Base-by-base conservation (phyloP, 1,140 invertebrate species). In the Latrodectus geometricus region DNA sequence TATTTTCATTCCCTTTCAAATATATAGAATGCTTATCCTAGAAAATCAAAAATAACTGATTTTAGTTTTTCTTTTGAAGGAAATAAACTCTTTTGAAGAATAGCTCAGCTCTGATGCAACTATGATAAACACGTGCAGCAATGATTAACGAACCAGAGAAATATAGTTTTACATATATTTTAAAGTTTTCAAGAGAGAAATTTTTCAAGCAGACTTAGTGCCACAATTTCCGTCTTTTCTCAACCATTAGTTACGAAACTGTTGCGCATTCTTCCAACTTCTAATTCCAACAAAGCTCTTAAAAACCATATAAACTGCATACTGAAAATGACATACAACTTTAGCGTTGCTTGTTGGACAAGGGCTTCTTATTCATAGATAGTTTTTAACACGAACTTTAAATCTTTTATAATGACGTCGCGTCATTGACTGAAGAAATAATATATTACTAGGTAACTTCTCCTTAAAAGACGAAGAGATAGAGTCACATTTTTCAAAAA, bases 361-460 rank as follows among this genome's bases (percentile, higher is more conserved):
- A 50, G 65, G 35, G n/a, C 65, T 69, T 79, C 48, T 79, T 79
- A 79, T 69, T 79, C 77, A 79, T 68, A 65, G 77, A 70, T 21
- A 23, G 66, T 69, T 79, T 79, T 69, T 79, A 65, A 65, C 77
- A 79, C 49, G 77, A 69, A 79, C 77, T 49, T 79, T 70, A 79
- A 79, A 79, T 79, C 77, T 79, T 79, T 79, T 79, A 79, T 79
- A 79, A 79, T 79, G 77, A 79, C 69, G 77, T 79, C 65, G 77
- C 77, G 8, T 23, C 65, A 4, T n/a, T 20, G 50, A 69, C 77
- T 35, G 14, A 4, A 15, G 20, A 70, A 79, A 79, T 79, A 66
- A 52, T 69, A 69, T 79, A 69, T 65, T 14, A 8, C 8, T 35
- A 50, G 69, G 65, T 20, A 21, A 66, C 77, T 79, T 69, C 54